Percentiles rank a stretch among this genome's conserved stretches.
These are phyloP conservation scores for Augochlorella aurata DNA, from an alignment of 2,888 invertebrate genomes.

Conservation along the genomic window DNA sequence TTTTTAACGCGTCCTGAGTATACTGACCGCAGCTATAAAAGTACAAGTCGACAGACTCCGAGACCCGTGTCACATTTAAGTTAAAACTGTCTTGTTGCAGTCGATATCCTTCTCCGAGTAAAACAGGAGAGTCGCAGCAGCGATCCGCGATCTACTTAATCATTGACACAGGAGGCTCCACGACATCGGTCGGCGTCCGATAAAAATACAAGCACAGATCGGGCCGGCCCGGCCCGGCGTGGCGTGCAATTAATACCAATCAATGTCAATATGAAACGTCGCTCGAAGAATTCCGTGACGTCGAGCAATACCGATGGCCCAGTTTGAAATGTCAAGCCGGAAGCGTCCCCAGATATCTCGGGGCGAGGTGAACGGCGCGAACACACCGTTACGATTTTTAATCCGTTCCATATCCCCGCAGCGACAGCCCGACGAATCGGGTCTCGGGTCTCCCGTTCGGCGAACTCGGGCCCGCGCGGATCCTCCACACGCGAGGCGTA, in stretches of 20 bases:
- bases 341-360: neutral
- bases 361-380: neutral
- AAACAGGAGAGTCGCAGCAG: neutral
- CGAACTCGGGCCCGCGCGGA: neutral
- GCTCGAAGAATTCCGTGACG: neutral
- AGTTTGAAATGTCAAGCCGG: conserved; percentile 3
- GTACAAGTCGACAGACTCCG: neutral
- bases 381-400: neutral
- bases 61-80: neutral
- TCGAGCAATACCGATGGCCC: neutral
- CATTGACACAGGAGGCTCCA: neutral
- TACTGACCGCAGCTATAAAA: neutral
- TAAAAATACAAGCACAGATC: neutral
- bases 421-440: neutral
- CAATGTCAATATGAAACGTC: neutral
- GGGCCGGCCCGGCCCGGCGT: neutral
- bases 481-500: conserved; percentile 32
- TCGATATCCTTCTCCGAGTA: neutral
- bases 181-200: neutral
- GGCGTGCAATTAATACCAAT: conserved; percentile 1
- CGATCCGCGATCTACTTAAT: neutral
- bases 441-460: too few species aligned
- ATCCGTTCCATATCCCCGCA: neutral
- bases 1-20: too few species aligned
- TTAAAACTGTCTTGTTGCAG: neutral